Percentiles rank a stretch among this genome's conserved stretches.
These are phyloP conservation scores for Drosophila sordidula DNA, from an alignment of 2,888 invertebrate genomes.

Conservation along the genomic window DNA sequence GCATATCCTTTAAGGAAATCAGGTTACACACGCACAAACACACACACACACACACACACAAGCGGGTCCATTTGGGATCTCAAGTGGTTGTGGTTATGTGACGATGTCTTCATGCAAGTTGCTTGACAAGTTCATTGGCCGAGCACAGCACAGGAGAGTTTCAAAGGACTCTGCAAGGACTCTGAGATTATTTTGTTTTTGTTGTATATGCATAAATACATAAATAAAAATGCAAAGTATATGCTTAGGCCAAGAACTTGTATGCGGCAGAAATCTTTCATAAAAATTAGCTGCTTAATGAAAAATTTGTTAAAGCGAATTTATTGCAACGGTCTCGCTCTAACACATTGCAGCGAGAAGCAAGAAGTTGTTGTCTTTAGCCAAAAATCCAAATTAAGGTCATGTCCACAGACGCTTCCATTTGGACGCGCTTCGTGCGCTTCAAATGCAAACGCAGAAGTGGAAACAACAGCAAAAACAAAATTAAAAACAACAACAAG, in stretches of 20 bases:
- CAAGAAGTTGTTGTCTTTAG: neutral
- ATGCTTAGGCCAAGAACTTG: no score
- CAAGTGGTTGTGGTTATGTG: conserved; percentile 58
- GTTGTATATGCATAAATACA: no score
- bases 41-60: conserved; percentile 5
- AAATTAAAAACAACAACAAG: conserved; percentile 41
- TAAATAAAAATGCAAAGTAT: neutral
- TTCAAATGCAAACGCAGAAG: conserved; percentile 33
- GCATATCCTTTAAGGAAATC: conserved; percentile 76
- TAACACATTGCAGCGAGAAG: neutral
- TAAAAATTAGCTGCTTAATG: neutral
- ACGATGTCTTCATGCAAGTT: conserved; percentile 42
- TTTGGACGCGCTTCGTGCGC: conserved; percentile 51
- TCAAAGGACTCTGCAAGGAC: conserved; percentile 20
- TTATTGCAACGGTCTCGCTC: conserved; percentile 5
- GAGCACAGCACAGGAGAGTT: conserved; percentile 12
- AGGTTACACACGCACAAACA: conserved; percentile 64
- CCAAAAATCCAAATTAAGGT: conserved; percentile 54
- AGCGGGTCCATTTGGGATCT: conserved; percentile 47
- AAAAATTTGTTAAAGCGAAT: neutral
- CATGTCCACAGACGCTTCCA: conserved; percentile 61
- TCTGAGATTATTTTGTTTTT: neutral
- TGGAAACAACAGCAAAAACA: conserved; percentile 12
- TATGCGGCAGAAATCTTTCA: no score
- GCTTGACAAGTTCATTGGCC: conserved; percentile 72